These are phyloP conservation scores for Chironomus tepperi DNA, from an alignment of 1,140 invertebrate genomes.

Conservation along the genomic window DNA sequence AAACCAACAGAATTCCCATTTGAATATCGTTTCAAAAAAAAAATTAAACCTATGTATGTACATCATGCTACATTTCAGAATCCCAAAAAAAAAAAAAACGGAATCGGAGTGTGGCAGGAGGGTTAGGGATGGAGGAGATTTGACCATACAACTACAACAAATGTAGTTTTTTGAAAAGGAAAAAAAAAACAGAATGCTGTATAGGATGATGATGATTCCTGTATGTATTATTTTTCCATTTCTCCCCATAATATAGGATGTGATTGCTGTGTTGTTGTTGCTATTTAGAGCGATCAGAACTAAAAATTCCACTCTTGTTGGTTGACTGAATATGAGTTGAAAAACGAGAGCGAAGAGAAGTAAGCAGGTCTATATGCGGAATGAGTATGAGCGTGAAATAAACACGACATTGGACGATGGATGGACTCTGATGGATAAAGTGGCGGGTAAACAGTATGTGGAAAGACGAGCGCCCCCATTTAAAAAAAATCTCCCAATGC, in stretches of 20 bases:
- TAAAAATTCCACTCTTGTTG: slow-evolving; percentile 12
- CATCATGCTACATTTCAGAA: slow-evolving; percentile 12
- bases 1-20: slow-evolving; percentile 23
- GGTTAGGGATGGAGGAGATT: background rate
- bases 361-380: too few relatives aligned
- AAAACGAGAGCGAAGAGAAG: background rate
- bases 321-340: slow-evolving; percentile 4
- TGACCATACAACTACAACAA: background rate
- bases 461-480: background rate
- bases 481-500: background rate
- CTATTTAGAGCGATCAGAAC: slow-evolving; percentile 3
- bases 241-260: background rate
- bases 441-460: background rate
- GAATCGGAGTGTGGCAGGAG: too few relatives aligned
- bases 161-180: slow-evolving; percentile 4
- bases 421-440: background rate
- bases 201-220: background rate
- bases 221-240: slow-evolving; percentile 2
- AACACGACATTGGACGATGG: background rate
- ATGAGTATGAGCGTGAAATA: background rate
- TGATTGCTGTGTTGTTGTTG: background rate
- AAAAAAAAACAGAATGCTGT: too few relatives aligned
- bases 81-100: too few relatives aligned
- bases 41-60: background rate
- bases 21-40: slow-evolving; percentile 17